Base-by-base conservation (phyloP, 2,888 invertebrate species). In the Lacanobia oleracea region DNA sequence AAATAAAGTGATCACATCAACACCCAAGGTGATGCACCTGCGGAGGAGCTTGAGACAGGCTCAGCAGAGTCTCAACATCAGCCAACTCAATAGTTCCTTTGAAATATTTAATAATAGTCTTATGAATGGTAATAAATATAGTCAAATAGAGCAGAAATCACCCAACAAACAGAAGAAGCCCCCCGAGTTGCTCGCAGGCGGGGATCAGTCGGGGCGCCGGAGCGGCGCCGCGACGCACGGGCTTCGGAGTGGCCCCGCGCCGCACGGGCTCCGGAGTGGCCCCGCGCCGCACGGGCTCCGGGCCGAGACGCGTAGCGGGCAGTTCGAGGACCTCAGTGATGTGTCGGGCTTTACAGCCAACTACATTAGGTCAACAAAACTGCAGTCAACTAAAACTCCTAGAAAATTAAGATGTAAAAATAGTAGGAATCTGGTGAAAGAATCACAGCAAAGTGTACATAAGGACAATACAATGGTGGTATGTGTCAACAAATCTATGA, bases 281-380 rank as follows among this genome's bases (percentile, higher is more conserved):
- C 75, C 73, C 60, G 84, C 75, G 67, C 75, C 72, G 43, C 79
- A 83, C 60, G 81, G 76, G 67, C 84, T 86, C 64, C 90, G 87
- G 79, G 83, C 79, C 81, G 84, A 75, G 16, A 77, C 77, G 40
- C 76, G 82, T 2, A 94, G 94, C 86, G 93, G 93, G 12, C 92
- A 93, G 66, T 94, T 93, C 89, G 95, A 95, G 74, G 95, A 96
- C 65, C 77, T 94, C 23, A 96, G 96, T 88, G 96, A 96, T 89
- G 94, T 96, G 4, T 96, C 96, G 50, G 96, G 96, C 0, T 94
- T 95, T 71, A 96, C 96, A 37, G 96, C 95, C 4, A 96, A 95
- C 82, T 96, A 96, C 77, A 96, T 96, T 45, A 90, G 95, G 48
- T 96, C 96, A 23, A 95, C 96, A 21, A 96, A 95, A 86, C 81